These are phyloP conservation scores for Squalus acanthias DNA, from an alignment of 2,797 vertebrate genomes.

Conservation along the genomic window DNA sequence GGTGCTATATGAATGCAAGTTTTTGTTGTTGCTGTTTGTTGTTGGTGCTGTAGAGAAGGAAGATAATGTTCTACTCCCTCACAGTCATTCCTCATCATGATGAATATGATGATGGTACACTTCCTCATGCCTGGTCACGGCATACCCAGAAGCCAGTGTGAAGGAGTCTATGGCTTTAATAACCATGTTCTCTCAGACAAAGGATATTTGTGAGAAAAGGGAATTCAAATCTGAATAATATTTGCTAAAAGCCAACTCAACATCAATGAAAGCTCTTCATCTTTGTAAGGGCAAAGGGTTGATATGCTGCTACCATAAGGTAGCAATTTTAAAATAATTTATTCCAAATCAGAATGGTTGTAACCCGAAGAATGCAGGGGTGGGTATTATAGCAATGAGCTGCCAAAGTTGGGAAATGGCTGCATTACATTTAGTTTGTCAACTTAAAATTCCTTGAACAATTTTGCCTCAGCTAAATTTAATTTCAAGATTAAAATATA, in stretches of 20 bases:
- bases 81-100: neutral
- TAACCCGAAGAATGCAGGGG: neutral
- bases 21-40: neutral
- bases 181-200: neutral
- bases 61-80: neutral
- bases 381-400: neutral
- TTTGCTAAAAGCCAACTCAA: neutral
- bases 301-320: neutral
- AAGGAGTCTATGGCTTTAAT: no score
- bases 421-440: neutral
- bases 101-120: neutral
- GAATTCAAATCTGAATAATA: neutral
- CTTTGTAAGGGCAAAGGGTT: neutral
- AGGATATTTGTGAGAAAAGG: neutral
- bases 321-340: neutral
- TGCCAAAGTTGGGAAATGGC: neutral
- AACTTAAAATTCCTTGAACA: conserved; percentile 13
- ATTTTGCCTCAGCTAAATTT: neutral
- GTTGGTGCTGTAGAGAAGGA: neutral
- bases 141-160: neutral
- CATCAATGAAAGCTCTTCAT: neutral
- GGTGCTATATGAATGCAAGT: neutral
- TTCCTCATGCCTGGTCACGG: neutral
- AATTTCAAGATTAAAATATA: neutral
- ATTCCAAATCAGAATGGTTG: neutral